phyloP scores from a whole-genome alignment of 1,140 invertebrate genomes.

The Aporrectodea caliginosa region DNA sequence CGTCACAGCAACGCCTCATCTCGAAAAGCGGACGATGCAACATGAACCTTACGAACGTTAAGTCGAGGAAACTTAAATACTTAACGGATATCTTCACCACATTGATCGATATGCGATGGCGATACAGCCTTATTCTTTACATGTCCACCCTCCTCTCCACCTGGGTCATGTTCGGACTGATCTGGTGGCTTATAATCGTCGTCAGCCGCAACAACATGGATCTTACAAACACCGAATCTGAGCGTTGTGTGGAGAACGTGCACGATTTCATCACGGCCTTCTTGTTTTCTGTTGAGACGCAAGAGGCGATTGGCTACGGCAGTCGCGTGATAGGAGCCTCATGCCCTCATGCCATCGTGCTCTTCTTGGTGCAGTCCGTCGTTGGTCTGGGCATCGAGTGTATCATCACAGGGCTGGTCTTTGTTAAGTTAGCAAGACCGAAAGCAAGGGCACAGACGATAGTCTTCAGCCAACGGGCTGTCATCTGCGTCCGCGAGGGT shows the following conservation, averaged over 20 bases:
- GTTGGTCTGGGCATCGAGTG: conserved; percentile 48
- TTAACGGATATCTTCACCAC: neutral
- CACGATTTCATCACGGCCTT: conserved; percentile 49
- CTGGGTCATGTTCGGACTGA: neutral
- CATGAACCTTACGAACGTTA: too few species aligned
- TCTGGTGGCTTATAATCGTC: neutral
- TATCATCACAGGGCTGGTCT: conserved; percentile 44
- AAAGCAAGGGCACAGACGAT: conserved; percentile 65
- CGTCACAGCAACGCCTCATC: too few species aligned
- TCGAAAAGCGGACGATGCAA: too few species aligned
- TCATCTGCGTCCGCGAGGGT: conserved; percentile 77
- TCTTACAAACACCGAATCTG: neutral
- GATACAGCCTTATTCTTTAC: neutral
- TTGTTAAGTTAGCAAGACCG: conserved; percentile 29
- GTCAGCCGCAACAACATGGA: neutral
- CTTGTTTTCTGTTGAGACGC: conserved; percentile 59
- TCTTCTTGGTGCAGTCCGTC: conserved; percentile 48
- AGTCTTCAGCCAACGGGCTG: conserved; percentile 85
- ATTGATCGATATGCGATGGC: neutral
- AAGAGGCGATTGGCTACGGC: conserved; percentile 60
- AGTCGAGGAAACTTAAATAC: too few species aligned
- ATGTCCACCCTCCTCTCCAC: neutral
- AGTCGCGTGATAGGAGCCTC: conserved; percentile 66
- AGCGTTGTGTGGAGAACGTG: conserved; percentile 49
- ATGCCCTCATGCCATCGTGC: conserved; percentile 42